Evolutionary conservation across 1,140 invertebrate species (phyloP), one percentile per base, ranked within the genome.

Genomic region (Pseudomyrmex pallidus): DNA sequence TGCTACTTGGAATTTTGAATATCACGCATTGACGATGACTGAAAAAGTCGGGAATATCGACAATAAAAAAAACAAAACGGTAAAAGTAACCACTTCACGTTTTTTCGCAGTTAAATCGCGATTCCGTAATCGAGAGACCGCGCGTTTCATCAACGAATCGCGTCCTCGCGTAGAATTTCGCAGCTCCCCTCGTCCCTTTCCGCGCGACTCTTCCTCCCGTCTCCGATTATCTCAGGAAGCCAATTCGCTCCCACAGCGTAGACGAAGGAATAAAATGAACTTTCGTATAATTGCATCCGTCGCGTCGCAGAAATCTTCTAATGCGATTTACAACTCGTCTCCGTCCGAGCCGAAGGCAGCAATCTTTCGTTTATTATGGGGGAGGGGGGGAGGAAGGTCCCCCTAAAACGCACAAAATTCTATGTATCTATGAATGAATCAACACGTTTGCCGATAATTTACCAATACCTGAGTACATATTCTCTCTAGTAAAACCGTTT

Each of bases 241-340:
- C 74, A 80, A 77, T 78, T 80, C 76, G 44, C 54, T 72, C 57
- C 66, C 76, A 59, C 54, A 12, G 13, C 56, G 22, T 10, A 48
- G 72, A 76, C 72, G 70, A 25, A 76, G 59, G 72, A 73, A 76
- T 82, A 80, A 80, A 80, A 80, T 80, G 76, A 80, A 80, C 76
- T 80, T 72, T 72, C 66, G 76, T 80, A 70, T 80, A 80, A 80
- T 80, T 80, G 56, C 76, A 70, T 80, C 76, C 66, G 76, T 72
- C 76, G 76, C 76, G 54, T 80, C 66, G 56, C 76, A 80, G 76
- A 80, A 68, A 80, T 80, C 66, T 80, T 50, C 66, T 80, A 80
- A 80, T 80, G 66, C 76, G 76, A 80, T 80, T 80, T 80, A 20
- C 44, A 59, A 44, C 44, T 78, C 64, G 64, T 68, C 48, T 13